Conservation (phyloP, 2,797 vertebrate genomes). For the Anas capensis region DNA sequence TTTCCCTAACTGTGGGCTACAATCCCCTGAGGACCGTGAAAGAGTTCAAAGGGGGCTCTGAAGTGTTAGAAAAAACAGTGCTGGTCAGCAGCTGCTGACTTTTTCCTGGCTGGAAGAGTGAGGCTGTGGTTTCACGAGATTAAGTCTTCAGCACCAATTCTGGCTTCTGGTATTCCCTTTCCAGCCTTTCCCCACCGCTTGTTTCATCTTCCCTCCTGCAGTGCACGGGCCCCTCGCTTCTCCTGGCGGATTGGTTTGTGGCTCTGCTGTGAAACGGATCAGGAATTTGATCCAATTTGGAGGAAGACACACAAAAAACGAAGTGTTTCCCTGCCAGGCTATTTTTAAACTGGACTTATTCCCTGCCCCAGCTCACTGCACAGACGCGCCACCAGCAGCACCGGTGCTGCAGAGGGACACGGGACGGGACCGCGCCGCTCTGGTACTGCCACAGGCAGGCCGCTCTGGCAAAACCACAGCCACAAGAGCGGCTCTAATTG, state of each 20-base stretch:
- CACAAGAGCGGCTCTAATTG: slow-evolving; percentile 4
- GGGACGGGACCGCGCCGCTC: neutral
- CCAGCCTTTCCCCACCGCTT: slow-evolving; percentile 27
- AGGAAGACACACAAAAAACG: slow-evolving; percentile 23
- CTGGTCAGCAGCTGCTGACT: slow-evolving; percentile 70
- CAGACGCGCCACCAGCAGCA: neutral
- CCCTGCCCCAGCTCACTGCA: slow-evolving; percentile 18
- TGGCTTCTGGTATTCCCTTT: slow-evolving; percentile 62
- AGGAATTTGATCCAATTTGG: slow-evolving; percentile 66
- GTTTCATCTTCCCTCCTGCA: slow-evolving; percentile 60
- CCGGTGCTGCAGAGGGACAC: neutral
- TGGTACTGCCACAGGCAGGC: neutral
- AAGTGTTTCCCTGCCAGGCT: slow-evolving; percentile 56
- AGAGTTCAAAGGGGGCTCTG: slow-evolving; percentile 60
- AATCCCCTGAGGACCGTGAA: neutral
- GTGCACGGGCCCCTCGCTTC: slow-evolving; percentile 28
- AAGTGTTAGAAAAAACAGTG: slow-evolving; percentile 51
- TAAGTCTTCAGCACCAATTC: slow-evolving; percentile 62
- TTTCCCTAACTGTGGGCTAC: slow-evolving; percentile 27
- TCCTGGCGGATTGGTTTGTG: slow-evolving; percentile 42
- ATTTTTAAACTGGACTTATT: slow-evolving; percentile 49
- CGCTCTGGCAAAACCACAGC: slow-evolving; percentile 9
- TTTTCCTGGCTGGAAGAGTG: slow-evolving; percentile 61
- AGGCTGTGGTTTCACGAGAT: slow-evolving; percentile 68
- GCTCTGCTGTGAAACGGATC: slow-evolving; percentile 61